These are phyloP conservation scores for Streptopelia turtur DNA, from an alignment of 2,797 vertebrate species.

Conservation along the genomic window DNA sequence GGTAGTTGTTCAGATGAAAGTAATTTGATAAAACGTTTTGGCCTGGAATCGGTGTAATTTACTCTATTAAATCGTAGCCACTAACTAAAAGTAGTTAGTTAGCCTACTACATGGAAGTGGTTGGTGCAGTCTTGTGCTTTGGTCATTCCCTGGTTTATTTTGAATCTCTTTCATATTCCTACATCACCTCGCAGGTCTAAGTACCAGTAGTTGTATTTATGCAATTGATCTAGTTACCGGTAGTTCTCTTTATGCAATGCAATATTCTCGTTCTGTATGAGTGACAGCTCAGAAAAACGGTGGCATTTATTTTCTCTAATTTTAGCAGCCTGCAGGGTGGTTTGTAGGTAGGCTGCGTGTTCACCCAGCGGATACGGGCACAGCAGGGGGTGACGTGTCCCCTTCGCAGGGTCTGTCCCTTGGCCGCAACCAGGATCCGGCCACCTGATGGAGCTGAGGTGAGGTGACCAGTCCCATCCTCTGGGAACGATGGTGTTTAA, in stretches of 20 bases:
- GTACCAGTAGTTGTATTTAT: background rate
- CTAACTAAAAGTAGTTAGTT: background rate
- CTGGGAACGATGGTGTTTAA: background rate
- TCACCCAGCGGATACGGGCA: background rate
- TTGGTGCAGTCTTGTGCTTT: background rate
- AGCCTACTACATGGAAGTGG: background rate
- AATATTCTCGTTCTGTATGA: background rate
- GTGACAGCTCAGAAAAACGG: background rate
- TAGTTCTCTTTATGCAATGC: background rate
- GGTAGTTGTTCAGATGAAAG: slow-evolving; percentile 50
- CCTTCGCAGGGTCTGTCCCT: background rate
- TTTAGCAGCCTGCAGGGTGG: background rate
- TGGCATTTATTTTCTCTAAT: background rate
- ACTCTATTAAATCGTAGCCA: background rate
- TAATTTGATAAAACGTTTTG: slow-evolving; percentile 46
- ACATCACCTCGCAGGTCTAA: background rate
- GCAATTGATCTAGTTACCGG: background rate
- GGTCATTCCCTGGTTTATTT: background rate
- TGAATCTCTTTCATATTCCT: background rate
- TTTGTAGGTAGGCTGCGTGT: background rate
- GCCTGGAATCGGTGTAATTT: background rate
- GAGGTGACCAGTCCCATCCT: background rate
- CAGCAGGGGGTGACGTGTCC: fast-evolving
- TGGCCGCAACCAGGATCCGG: background rate
- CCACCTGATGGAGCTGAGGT: background rate